phyloP scores from a whole-genome alignment of 2,113 vertebrate genomes.

The Dicaeum eximium region DNA sequence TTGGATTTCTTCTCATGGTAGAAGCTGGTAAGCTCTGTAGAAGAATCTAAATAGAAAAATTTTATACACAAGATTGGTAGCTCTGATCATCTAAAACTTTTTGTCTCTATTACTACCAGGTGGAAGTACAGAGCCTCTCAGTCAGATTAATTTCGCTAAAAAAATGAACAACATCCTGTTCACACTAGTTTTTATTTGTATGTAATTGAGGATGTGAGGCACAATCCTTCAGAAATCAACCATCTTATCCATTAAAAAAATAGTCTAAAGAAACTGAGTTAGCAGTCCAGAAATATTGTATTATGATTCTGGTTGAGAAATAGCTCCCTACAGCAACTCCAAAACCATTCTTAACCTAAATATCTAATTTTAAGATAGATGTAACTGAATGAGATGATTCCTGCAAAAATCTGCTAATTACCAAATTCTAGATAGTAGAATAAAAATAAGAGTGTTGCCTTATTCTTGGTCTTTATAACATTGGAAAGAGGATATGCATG shows the following conservation, averaged over 20 bases:
- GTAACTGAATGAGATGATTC: background rate
- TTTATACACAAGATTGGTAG: background rate
- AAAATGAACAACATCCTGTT: background rate
- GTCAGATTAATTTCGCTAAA: background rate
- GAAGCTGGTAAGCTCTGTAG: background rate
- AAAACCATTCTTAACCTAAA: background rate
- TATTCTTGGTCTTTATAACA: background rate
- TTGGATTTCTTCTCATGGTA: background rate
- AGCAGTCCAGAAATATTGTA: background rate
- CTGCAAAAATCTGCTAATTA: background rate
- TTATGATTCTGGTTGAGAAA: background rate
- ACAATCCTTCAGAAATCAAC: background rate
- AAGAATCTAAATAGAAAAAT: background rate
- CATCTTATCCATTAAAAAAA: background rate
- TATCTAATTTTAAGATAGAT: background rate
- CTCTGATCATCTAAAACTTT: background rate
- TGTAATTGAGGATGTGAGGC: background rate
- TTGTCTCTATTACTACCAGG: background rate
- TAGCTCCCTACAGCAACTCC: background rate
- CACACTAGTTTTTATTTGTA: background rate
- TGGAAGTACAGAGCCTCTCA: background rate
- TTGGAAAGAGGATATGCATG: background rate
- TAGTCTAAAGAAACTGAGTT: background rate
- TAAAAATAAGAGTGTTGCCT: background rate
- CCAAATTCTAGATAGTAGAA: background rate